Conservation (phyloP, 2,797 vertebrate species). For the Sebastes cheni region DNA sequence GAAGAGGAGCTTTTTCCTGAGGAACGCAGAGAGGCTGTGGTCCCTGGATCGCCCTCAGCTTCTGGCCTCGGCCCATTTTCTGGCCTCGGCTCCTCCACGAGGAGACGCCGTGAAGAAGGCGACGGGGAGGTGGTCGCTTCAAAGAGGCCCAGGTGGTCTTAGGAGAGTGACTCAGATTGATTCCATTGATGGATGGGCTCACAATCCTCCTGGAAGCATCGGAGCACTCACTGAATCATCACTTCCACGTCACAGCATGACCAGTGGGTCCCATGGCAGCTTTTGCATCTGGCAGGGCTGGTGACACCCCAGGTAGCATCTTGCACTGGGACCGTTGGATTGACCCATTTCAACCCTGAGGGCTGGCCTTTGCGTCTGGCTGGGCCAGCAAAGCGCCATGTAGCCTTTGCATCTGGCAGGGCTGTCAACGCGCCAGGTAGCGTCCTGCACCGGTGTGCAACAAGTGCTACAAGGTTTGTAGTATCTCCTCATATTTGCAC, state of each 20-base stretch:
- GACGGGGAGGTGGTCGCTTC: not conserved
- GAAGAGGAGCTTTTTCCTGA: not conserved
- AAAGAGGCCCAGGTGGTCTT: not conserved
- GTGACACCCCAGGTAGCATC: no score
- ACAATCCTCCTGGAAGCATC: not conserved
- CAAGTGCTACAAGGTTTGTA: no score
- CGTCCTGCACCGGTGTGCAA: not conserved
- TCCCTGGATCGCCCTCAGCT: no score
- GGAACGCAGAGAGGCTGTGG: no score
- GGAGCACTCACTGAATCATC: not conserved
- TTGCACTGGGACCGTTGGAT: no score
- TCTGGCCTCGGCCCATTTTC: no score
- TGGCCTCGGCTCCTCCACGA: not conserved
- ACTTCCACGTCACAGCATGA: not conserved
- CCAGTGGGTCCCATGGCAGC: not conserved
- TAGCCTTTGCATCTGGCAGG: no score
- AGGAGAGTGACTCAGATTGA: not conserved
- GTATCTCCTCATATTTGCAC: not conserved
- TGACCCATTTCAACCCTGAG: no score
- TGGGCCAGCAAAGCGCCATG: no score
- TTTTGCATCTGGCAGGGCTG: no score
- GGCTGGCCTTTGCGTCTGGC: no score
- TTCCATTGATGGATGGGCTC: not conserved
- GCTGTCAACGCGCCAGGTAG: not conserved
- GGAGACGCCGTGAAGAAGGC: not conserved